A percentile compares a stretch with the other conserved stretches of the same genome.
phyloP scores from a whole-genome alignment of 2,797 vertebrate species.

The Sebastes kiyomatsui region DNA sequence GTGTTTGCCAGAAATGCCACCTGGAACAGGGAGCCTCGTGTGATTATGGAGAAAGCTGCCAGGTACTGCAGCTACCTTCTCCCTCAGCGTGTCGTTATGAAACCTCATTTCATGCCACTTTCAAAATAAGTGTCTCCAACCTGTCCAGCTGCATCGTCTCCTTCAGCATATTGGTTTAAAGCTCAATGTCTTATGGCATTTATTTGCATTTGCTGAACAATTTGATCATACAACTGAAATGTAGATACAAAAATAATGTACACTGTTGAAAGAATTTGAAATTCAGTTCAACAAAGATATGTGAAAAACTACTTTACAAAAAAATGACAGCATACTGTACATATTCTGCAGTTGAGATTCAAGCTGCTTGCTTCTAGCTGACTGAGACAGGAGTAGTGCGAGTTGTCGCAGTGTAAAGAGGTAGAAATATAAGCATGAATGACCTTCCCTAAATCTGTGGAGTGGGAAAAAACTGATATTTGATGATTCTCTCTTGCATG shows the following conservation, averaged over 20 bases:
- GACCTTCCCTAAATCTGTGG: slow-evolving; percentile 6
- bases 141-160: slow-evolving; percentile 3
- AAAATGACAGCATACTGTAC: background rate
- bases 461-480: background rate
- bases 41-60: slow-evolving; percentile 55
- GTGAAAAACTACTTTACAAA: background rate
- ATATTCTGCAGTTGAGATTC: background rate
- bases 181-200: background rate
- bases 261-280: background rate
- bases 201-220: background rate
- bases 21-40: slow-evolving; percentile 46
- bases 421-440: slow-evolving; percentile 2
- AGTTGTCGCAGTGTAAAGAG: background rate
- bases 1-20: slow-evolving; percentile 54
- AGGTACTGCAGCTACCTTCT: slow-evolving; percentile 35
- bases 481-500: background rate
- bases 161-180: background rate
- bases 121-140: slow-evolving; percentile 26
- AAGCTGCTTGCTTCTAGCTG: background rate
- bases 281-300: background rate
- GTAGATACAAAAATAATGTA: too few relatives aligned
- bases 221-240: background rate
- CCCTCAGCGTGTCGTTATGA: slow-evolving; percentile 31
- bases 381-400: background rate
- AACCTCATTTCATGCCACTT: slow-evolving; percentile 32